Conservation (phyloP, 2,888 invertebrate genomes). For the Synanthedon myopaeformis region DNA sequence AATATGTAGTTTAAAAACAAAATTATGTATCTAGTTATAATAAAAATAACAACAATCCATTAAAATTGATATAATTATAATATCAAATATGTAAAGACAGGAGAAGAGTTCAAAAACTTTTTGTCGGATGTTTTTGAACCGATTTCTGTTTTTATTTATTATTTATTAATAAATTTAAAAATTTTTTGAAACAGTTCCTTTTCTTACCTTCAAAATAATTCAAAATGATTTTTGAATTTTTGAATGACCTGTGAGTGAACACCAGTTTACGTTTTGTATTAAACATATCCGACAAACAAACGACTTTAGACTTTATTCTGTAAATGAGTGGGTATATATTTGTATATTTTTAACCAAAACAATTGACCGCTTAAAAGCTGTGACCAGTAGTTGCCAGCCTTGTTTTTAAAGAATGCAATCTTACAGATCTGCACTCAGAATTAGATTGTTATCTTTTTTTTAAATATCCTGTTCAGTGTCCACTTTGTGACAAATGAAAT, state of each 20-base stretch:
- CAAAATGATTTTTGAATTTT: too few species aligned
- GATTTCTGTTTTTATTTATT: too few species aligned
- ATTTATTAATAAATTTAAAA: too few species aligned
- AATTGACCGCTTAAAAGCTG: not conserved
- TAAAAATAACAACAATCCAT: too few species aligned
- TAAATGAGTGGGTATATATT: not conserved
- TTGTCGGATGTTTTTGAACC: too few species aligned
- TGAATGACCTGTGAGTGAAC: not conserved
- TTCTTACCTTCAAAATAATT: too few species aligned
- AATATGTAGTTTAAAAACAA: too few species aligned
- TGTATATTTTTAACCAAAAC: not conserved
- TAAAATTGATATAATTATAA: too few species aligned
- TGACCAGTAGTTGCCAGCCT: conserved; percentile 4
- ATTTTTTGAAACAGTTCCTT: too few species aligned
- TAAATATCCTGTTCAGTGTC: conserved; percentile 28
- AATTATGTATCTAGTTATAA: too few species aligned
- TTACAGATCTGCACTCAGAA: conserved; percentile 47
- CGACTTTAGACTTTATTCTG: not conserved
- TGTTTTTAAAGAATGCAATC: conserved; percentile 31
- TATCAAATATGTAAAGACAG: too few species aligned
- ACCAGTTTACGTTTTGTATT: not conserved
- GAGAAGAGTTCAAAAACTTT: too few species aligned
- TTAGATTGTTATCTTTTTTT: conserved; percentile 57
- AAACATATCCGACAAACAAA: not conserved
- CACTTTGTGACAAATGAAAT: not conserved